Evolutionary conservation across 2,888 invertebrate genomes (phyloP).

Genomic region (Elegia similella): DNA sequence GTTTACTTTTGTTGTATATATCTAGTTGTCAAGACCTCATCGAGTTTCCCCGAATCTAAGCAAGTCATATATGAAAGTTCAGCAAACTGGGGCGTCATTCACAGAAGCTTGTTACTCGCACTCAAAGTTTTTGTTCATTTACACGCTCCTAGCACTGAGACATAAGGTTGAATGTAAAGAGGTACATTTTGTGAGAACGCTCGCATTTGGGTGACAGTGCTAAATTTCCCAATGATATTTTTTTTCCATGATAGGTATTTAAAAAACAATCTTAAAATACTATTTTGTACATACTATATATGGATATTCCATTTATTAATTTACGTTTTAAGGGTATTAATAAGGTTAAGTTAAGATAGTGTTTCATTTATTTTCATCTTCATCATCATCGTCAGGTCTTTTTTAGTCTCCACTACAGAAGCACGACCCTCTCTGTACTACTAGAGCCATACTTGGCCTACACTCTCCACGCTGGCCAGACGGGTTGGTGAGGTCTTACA

Average conservation of each 20-base stretch:
- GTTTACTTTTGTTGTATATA: neutral
- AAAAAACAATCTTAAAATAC: too few relatives aligned
- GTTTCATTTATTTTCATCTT: too few relatives aligned
- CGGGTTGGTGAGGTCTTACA: too few relatives aligned
- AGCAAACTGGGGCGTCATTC: slow-evolving; percentile 53
- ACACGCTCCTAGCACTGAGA: slow-evolving; percentile 16
- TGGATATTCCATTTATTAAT: too few relatives aligned
- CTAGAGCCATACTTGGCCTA: too few relatives aligned
- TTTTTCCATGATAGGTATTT: neutral
- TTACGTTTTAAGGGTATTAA: too few relatives aligned
- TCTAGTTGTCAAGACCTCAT: neutral
- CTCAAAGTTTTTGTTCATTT: slow-evolving; percentile 19
- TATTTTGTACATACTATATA: too few relatives aligned
- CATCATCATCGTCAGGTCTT: too few relatives aligned
- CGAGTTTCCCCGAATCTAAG: neutral
- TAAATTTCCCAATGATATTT: neutral
- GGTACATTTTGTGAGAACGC: neutral
- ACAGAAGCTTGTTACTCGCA: slow-evolving; percentile 36
- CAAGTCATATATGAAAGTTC: slow-evolving; percentile 40
- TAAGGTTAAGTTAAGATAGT: too few relatives aligned
- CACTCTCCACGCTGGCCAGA: too few relatives aligned
- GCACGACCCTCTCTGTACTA: too few relatives aligned
- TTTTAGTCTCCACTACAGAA: too few relatives aligned
- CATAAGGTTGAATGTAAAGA: slow-evolving; percentile 9
- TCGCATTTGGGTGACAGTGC: neutral